These are phyloP conservation scores for Drosophila aff. DNA, from an alignment of 1,140 invertebrate species.

Conservation along the genomic window DNA sequence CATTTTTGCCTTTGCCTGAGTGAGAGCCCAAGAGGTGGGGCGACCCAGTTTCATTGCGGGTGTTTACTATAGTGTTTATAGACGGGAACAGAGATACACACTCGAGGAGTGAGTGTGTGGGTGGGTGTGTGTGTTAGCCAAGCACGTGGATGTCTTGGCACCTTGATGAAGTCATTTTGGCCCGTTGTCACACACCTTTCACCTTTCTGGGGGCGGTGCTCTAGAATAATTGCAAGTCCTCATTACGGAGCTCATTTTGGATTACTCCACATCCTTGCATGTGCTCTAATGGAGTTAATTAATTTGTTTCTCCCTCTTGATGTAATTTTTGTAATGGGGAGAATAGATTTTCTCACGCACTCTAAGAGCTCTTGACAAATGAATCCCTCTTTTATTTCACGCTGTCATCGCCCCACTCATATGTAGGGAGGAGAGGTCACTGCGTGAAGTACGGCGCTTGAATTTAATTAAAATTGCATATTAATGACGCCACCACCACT, in stretches of 20 bases:
- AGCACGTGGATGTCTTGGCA: slow-evolving; percentile 25
- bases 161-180: slow-evolving; percentile 55
- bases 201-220: not conserved
- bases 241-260: slow-evolving; percentile 25
- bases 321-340: slow-evolving; percentile 1
- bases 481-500: slow-evolving; percentile 66
- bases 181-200: slow-evolving; percentile 49
- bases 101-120: slow-evolving; percentile 20
- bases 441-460: slow-evolving; percentile 40
- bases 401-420: slow-evolving; percentile 65
- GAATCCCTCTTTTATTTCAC: slow-evolving; percentile 58
- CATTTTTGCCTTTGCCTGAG: slow-evolving; percentile 61
- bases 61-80: slow-evolving; percentile 36
- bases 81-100: slow-evolving; percentile 6
- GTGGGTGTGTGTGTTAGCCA: not conserved
- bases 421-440: slow-evolving; percentile 13
- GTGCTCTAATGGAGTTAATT: slow-evolving; percentile 50
- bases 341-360: slow-evolving; percentile 47
- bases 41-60: slow-evolving; percentile 50
- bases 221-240: slow-evolving; percentile 35
- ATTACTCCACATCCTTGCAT: slow-evolving; percentile 58
- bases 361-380: slow-evolving; percentile 62
- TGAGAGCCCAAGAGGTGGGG: not conserved
- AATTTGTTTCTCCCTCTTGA: slow-evolving; percentile 14
- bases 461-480: slow-evolving; percentile 82